phyloP scores from a whole-genome alignment of 1,140 invertebrate genomes.

The Drosophila lacertosa region DNA sequence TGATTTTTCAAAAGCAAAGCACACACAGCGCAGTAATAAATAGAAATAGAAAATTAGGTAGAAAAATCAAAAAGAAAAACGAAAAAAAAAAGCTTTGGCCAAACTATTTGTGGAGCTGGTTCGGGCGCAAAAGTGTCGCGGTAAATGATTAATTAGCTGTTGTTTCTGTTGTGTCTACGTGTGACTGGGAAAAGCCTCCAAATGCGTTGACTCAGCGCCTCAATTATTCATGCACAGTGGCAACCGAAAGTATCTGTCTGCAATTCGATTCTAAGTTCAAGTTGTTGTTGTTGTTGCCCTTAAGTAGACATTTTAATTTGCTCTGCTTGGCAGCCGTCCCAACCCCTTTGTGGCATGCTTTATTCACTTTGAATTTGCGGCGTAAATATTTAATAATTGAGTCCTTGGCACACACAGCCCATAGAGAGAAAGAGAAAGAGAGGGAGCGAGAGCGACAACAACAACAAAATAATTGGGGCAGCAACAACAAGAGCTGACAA shows the following conservation, averaged over 20 bases:
- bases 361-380: conserved; percentile 55
- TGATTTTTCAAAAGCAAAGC: conserved; percentile 52
- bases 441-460: conserved; percentile 3
- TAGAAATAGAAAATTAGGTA: conserved; percentile 4
- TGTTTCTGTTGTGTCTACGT: conserved; percentile 16
- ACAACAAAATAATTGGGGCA: conserved; percentile 20
- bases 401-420: conserved; percentile 50
- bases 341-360: conserved; percentile 46
- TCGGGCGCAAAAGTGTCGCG: conserved; percentile 36
- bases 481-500: conserved; percentile 33
- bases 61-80: no score
- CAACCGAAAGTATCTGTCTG: conserved; percentile 20
- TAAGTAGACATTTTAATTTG: conserved; percentile 36
- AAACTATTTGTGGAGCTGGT: conserved; percentile 40
- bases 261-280: conserved; percentile 23
- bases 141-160: conserved; percentile 69
- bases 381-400: conserved; percentile 71
- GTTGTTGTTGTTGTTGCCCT: conserved; percentile 3
- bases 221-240: conserved; percentile 56
- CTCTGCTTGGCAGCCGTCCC: conserved; percentile 39
- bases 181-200: conserved; percentile 64
- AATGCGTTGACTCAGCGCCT: conserved; percentile 68
- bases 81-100: conserved; percentile 26
- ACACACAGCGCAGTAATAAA: conserved; percentile 2
- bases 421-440: not conserved